These are phyloP conservation scores for Poeciliopsis paucimaculata DNA, from an alignment of 2,797 vertebrate genomes.

Conservation along the genomic window DNA sequence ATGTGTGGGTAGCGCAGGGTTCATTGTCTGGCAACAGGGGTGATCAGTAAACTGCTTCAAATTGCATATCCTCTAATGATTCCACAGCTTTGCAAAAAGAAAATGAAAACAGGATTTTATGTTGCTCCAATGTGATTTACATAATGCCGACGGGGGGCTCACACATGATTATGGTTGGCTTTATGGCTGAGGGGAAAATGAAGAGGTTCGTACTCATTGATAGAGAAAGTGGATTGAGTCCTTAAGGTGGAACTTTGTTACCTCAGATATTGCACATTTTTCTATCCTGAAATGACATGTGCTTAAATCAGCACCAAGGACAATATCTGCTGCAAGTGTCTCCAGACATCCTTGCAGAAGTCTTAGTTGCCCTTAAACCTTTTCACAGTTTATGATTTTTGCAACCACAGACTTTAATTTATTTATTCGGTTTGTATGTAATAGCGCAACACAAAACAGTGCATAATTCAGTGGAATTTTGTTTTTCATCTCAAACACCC, in stretches of 20 bases:
- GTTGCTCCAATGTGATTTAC: conserved; percentile 76
- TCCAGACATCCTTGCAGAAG: conserved; percentile 12
- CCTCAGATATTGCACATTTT: conserved; percentile 61
- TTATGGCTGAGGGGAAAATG: conserved; percentile 73
- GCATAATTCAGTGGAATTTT: not conserved
- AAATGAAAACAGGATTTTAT: conserved; percentile 83
- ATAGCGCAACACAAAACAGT: too few relatives aligned
- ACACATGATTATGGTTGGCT: conserved; percentile 79
- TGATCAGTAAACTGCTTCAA: conserved; percentile 75
- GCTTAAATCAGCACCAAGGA: conserved; percentile 35
- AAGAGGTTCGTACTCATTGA: conserved; percentile 69
- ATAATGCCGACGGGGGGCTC: conserved; percentile 77
- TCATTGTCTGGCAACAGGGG: conserved; percentile 71
- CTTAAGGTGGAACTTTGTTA: conserved; percentile 76
- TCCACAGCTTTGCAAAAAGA: conserved; percentile 77
- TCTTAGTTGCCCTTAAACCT: not conserved
- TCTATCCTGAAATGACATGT: conserved; percentile 39
- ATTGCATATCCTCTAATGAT: conserved; percentile 80
- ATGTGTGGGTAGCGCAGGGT: conserved; percentile 85
- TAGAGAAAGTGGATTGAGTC: conserved; percentile 73
- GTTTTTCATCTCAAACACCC: not conserved
- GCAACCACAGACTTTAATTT: not conserved
- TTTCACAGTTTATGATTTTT: not conserved
- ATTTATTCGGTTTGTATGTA: not conserved
- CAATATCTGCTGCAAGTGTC: conserved; percentile 28